phyloP scores from a whole-genome alignment of 2,888 invertebrate species.

The Agrotis puta region DNA sequence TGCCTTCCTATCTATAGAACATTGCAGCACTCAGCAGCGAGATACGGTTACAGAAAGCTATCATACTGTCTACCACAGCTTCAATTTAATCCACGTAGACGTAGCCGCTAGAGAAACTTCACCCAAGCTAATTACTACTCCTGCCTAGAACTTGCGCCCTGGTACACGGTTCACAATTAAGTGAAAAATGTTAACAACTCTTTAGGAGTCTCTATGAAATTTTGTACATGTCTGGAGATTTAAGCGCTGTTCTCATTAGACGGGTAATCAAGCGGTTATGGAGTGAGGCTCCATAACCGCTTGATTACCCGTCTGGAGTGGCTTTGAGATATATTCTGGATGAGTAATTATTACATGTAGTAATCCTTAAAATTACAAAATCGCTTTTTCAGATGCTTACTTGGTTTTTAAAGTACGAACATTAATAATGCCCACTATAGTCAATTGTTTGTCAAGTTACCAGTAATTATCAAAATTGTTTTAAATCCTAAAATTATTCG shows the following conservation, averaged over 20 bases:
- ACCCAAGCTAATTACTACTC: constrained; percentile 16
- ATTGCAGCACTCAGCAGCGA: constrained; percentile 4
- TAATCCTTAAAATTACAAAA: not conserved
- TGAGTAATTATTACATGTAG: not conserved
- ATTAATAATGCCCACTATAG: too few species aligned
- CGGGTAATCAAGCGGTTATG: not conserved
- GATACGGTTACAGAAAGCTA: constrained; percentile 16
- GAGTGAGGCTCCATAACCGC: too few species aligned
- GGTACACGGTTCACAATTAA: constrained; percentile 18
- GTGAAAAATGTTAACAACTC: constrained; percentile 21
- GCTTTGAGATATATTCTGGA: not conserved
- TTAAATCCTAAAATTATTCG: not conserved
- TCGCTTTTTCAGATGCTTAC: too few species aligned
- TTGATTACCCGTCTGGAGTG: too few species aligned
- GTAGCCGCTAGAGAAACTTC: constrained; percentile 25
- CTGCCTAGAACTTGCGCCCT: constrained; percentile 3
- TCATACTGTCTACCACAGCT: constrained; percentile 1
- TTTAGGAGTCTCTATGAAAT: constrained; percentile 17
- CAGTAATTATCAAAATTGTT: too few species aligned
- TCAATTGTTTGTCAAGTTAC: too few species aligned
- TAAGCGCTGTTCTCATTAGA: constrained; percentile 19
- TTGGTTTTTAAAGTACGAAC: too few species aligned
- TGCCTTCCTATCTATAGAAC: not conserved
- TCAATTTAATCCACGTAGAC: constrained; percentile 13
- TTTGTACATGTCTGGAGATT: constrained; percentile 17